Evolutionary conservation across 2,888 invertebrate species (phyloP), one percentile per base, ranked within the genome.

Genomic region (Drosophila leonis): DNA sequence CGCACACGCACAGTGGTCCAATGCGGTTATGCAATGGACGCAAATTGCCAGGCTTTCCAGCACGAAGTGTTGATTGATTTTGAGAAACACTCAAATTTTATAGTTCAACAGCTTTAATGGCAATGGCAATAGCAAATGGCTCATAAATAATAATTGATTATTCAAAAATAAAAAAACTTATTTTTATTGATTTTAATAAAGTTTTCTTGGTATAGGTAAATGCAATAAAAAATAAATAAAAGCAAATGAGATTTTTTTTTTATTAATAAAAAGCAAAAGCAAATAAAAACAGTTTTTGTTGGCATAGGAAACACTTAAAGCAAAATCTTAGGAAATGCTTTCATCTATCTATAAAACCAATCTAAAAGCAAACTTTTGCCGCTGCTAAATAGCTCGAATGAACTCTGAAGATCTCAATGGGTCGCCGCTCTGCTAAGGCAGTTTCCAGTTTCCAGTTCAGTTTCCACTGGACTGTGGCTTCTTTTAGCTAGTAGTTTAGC

Each of bases 121-220:
- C 65, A 48, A 6, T 29, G 29, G n/a, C 46, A 35, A 37, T 33
- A 24, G 24, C 37, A 41, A 52, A 57, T 42, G 24, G 15, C 24
- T 12, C 18, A 46, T 70, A 63, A 76, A 76, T 56, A 46, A 55
- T 49, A 37, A 60, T 70, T 76, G 71, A 48, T 61, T 42, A 31
- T 56, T 41, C 27, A 18, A 42, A 20, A 48, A 37, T 12, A n/a
- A 12, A 1, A n/a, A 54, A 37, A 9, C 39, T 52, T 20, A 51
- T 33, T 33, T 51, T 20, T 51, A 33, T 33, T 13, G 20, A 27
- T 54, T 37, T 37, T 24, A 54, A 7, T 27, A 20, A 1, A 20
- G 54, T 10, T 39, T 54, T 39, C 12, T 29, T n/a, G 8, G 39
- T 6, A 27, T 24, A n/a, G 18, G 39, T 29, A 12, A 29, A 41